Evolutionary conservation across 2,888 invertebrate species (phyloP).

Genomic region (Drosophila bunnanda): DNA sequence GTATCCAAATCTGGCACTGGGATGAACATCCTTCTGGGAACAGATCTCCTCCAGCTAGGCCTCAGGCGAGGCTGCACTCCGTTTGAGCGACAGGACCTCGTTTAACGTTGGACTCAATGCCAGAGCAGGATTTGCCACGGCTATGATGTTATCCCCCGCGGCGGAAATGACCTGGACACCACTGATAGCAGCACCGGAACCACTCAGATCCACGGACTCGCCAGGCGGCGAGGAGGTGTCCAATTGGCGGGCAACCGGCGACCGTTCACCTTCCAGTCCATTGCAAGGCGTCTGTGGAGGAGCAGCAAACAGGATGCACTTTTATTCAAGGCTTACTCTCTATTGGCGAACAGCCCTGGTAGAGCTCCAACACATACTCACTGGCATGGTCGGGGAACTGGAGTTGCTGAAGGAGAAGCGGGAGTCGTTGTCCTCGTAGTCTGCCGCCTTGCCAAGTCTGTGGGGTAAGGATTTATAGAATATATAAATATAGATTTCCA

Average conservation of each 20-base stretch:
- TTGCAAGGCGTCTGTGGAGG: conserved; percentile 62
- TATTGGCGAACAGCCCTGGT: conserved; percentile 16
- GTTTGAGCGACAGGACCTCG: conserved; percentile 82
- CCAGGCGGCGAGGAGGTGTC: conserved; percentile 25
- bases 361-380: conserved; percentile 82
- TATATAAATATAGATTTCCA: neutral
- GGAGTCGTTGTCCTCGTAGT: conserved; percentile 87
- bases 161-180: conserved; percentile 92
- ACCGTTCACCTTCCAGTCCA: conserved; percentile 77
- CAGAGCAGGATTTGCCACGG: conserved; percentile 94
- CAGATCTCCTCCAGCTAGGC: conserved; percentile 48
- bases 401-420: conserved; percentile 92
- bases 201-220: conserved; percentile 64
- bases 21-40: neutral
- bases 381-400: conserved; percentile 89
- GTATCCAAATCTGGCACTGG: conserved; percentile 44
- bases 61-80: conserved; percentile 83
- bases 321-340: conserved; percentile 17
- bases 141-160: conserved; percentile 94
- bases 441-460: conserved; percentile 80
- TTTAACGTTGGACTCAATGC: conserved; percentile 86
- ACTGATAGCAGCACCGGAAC: conserved; percentile 53
- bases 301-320: neutral
- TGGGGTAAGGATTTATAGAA: conserved; percentile 29
- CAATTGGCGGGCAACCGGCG: conserved; percentile 49